Conservation (phyloP, 2,113 vertebrate genomes). For the Petrocephalus zakoni region DNA sequence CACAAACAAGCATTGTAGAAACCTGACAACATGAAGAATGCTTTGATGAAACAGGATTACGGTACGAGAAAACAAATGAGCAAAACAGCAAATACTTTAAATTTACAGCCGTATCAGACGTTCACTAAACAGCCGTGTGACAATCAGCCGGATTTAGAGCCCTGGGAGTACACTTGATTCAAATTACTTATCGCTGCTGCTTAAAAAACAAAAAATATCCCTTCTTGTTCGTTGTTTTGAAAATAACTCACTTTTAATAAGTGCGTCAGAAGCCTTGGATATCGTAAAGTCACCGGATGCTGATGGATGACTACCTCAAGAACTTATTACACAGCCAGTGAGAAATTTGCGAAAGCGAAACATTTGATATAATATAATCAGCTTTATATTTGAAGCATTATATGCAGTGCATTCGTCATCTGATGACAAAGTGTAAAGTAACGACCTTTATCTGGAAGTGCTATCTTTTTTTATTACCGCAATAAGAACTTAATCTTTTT, state of each 20-base stretch:
- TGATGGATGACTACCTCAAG: constrained; percentile 10
- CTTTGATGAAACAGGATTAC: background rate
- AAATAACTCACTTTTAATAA: constrained; percentile 11
- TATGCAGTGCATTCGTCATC: background rate
- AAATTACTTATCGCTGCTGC: background rate
- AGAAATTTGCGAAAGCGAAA: background rate
- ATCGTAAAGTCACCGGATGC: background rate
- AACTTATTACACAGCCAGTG: background rate
- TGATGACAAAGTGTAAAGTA: constrained; percentile 5
- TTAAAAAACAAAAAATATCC: background rate
- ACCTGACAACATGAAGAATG: background rate
- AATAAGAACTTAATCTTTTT: constrained; percentile 5
- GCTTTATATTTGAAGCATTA: background rate
- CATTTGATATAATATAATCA: constrained; percentile 15
- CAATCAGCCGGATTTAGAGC: background rate
- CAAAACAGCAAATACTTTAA: background rate
- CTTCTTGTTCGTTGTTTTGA: constrained; percentile 2
- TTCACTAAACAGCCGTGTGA: background rate
- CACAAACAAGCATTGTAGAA: background rate
- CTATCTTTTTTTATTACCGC: background rate
- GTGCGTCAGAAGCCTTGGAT: background rate
- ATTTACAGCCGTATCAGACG: background rate
- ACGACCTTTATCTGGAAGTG: background rate
- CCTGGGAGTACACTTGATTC: background rate
- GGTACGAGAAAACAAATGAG: background rate